Evolutionary conservation across 2,797 vertebrate species (phyloP).

Genomic region (Manis javanica): DNA sequence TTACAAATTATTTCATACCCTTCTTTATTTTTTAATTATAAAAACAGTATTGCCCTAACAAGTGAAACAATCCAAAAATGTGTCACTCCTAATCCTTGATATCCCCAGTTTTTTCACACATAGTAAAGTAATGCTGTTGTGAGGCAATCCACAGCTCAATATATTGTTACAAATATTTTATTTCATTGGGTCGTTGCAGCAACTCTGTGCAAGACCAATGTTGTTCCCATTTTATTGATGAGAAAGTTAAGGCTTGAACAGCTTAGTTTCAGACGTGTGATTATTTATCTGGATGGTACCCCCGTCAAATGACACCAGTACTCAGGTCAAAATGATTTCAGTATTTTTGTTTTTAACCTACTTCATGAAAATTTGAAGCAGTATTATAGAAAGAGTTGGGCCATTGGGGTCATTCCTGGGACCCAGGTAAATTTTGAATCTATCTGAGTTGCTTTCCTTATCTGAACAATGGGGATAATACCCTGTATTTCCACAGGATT

Average conservation of each 20-base stretch:
- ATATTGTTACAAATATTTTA: background rate
- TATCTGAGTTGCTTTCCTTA: slow-evolving; percentile 55
- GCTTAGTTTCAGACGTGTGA: slow-evolving; percentile 36
- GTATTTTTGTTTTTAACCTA: slow-evolving; percentile 34
- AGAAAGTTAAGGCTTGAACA: slow-evolving; percentile 22
- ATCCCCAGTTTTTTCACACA: background rate
- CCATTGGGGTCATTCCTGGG: background rate
- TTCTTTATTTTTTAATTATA: slow-evolving; percentile 4
- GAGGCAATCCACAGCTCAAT: background rate
- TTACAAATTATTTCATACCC: slow-evolving; percentile 51
- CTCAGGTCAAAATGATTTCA: slow-evolving; percentile 19
- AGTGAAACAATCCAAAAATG: background rate
- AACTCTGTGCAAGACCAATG: background rate
- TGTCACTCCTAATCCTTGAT: background rate
- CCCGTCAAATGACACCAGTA: background rate
- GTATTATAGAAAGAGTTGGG: background rate
- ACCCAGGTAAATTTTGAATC: slow-evolving; percentile 60
- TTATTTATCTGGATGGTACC: slow-evolving; percentile 14
- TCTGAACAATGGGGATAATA: slow-evolving; percentile 66
- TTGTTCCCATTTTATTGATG: slow-evolving; percentile 27
- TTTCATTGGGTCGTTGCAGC: slow-evolving; percentile 9
- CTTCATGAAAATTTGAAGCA: slow-evolving; percentile 44
- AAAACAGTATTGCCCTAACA: background rate
- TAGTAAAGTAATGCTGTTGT: background rate
- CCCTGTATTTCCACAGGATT: slow-evolving; percentile 41